Evolutionary conservation across 2,113 vertebrate species (phyloP).

Genomic region (Cricetomys ansorgei): DNA sequence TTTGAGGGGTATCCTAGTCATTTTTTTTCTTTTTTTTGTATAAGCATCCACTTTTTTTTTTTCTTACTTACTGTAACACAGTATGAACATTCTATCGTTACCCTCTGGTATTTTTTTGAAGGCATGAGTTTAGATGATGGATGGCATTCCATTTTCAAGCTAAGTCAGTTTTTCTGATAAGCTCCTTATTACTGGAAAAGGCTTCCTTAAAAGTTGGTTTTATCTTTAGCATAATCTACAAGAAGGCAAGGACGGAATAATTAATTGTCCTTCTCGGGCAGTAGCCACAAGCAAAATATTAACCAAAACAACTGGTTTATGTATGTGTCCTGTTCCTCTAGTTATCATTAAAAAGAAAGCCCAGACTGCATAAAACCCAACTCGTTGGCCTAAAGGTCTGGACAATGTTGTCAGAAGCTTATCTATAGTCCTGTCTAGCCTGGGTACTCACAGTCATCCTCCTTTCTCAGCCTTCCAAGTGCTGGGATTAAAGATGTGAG

Average conservation of each 20-base stretch:
- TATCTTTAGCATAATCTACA: constrained; percentile 21
- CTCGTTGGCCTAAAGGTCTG: background rate
- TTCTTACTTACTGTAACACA: background rate
- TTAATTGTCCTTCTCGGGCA: constrained; percentile 44
- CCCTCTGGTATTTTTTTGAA: constrained; percentile 30
- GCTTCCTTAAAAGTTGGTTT: background rate
- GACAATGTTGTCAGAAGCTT: background rate
- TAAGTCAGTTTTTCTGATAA: constrained; percentile 40
- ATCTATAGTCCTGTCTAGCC: background rate
- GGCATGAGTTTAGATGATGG: constrained; percentile 40
- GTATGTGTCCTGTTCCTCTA: background rate
- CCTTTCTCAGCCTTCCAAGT: background rate
- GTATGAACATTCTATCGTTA: background rate
- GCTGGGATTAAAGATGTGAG: background rate
- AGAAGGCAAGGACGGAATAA: constrained; percentile 3
- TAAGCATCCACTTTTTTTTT: background rate
- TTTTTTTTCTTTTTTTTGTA: constrained; percentile 31
- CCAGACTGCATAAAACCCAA: background rate
- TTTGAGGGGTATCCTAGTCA: background rate
- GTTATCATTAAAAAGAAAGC: constrained; percentile 40
- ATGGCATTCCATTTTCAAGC: constrained; percentile 43
- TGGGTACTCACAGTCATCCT: background rate
- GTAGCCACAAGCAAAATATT: constrained; percentile 4
- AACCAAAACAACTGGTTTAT: background rate
- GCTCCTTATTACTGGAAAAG: background rate